Evolutionary conservation across 2,113 vertebrate species (phyloP).

Genomic region (Pogonocichla stellata): DNA sequence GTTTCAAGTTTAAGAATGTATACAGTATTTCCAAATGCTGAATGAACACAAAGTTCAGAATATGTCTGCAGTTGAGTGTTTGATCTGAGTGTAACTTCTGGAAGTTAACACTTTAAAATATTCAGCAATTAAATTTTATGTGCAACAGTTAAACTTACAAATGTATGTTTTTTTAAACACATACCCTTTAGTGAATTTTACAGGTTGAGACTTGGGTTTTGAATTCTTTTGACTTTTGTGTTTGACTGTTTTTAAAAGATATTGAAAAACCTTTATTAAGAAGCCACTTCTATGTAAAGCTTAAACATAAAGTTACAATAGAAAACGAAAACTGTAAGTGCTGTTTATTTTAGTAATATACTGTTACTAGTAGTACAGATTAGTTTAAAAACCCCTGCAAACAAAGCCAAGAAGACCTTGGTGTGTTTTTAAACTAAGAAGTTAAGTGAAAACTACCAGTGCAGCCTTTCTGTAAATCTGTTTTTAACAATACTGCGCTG

Average conservation of each 20-base stretch:
- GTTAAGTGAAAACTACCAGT: background rate
- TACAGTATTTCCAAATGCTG: background rate
- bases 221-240: background rate
- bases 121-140: background rate
- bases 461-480: background rate
- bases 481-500: background rate
- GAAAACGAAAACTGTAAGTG: background rate
- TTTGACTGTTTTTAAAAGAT: background rate
- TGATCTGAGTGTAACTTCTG: background rate
- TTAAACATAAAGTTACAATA: background rate
- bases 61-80: background rate
- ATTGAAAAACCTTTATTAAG: background rate
- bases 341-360: background rate
- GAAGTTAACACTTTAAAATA: background rate
- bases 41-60: background rate
- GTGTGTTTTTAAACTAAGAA: background rate
- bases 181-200: background rate
- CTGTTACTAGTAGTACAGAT: background rate
- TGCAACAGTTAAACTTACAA: background rate
- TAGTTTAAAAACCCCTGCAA: background rate
- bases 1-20: background rate
- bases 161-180: background rate
- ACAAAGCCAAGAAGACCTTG: background rate
- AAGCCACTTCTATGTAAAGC: background rate
- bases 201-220: background rate